Conservation (phyloP, 2,797 vertebrate species). For the Diplodus sargus region DNA sequence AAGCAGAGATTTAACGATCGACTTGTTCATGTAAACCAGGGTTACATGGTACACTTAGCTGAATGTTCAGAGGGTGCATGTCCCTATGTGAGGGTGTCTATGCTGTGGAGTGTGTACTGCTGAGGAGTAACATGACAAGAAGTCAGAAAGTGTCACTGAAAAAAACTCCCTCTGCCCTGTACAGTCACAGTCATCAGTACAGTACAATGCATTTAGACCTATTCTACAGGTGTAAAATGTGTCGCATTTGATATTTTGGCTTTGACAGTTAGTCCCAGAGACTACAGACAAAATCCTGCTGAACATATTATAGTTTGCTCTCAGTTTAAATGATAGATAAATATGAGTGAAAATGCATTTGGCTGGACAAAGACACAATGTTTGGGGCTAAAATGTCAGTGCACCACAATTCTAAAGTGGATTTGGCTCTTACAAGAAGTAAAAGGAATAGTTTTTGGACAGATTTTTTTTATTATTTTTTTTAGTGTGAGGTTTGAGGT, state of each 20-base stretch:
- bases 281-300: neutral
- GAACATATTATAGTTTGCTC: neutral
- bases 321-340: neutral
- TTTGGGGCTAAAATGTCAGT: neutral
- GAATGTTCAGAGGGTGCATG: constrained; percentile 61
- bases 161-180: neutral
- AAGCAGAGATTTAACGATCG: constrained; percentile 27
- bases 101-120: constrained; percentile 13
- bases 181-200: neutral
- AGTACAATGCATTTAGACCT: neutral
- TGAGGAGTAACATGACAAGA: constrained; percentile 16
- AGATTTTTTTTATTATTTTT: neutral
- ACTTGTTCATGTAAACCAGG: constrained; percentile 64
- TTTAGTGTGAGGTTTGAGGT: neutral
- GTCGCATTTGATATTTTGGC: no score
- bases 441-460: neutral
- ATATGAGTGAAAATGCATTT: neutral
- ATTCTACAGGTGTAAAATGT: neutral
- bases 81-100: constrained; percentile 50
- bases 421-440: neutral
- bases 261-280: neutral
- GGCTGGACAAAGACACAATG: neutral
- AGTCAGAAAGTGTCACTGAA: constrained; percentile 15
- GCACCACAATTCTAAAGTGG: neutral
- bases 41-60: constrained; percentile 64